phyloP scores from a whole-genome alignment of 2,797 vertebrate species.

The Etheostoma perlongum region DNA sequence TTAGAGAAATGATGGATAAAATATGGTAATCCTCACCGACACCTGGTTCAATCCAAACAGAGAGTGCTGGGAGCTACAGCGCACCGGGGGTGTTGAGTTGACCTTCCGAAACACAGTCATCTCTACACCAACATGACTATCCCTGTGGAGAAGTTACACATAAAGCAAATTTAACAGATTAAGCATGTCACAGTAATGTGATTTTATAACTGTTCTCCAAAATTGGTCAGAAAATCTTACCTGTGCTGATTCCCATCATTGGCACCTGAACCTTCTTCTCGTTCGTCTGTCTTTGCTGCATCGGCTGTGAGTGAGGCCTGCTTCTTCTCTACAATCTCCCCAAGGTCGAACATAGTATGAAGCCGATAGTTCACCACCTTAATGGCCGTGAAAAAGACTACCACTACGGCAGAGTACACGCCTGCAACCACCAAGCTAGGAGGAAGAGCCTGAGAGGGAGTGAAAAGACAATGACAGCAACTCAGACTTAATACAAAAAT shows the following conservation, averaged over 20 bases:
- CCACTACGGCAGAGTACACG: constrained; percentile 90
- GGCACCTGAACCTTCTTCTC: constrained; percentile 84
- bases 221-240: constrained; percentile 60
- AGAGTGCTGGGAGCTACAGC: constrained; percentile 94
- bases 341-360: constrained; percentile 93
- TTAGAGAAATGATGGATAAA: not conserved
- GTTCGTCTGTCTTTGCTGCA: constrained; percentile 82
- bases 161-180: not conserved
- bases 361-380: constrained; percentile 92
- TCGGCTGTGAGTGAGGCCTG: constrained; percentile 87
- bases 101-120: constrained; percentile 95
- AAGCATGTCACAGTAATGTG: not conserved
- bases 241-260: constrained; percentile 85
- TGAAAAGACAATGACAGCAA: not conserved
- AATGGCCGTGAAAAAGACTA: constrained; percentile 89
- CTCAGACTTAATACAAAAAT: constrained; percentile 5
- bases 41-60: constrained; percentile 94
- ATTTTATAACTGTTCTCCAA: not conserved
- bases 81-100: constrained; percentile 92
- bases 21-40: constrained; percentile 84
- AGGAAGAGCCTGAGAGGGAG: constrained; percentile 86
- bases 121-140: constrained; percentile 90
- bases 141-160: constrained; percentile 76
- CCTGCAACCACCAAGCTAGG: constrained; percentile 89
- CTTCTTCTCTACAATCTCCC: constrained; percentile 93